phyloP scores from a whole-genome alignment of 1,140 invertebrate species.

The Drosophila ficusphila region DNA sequence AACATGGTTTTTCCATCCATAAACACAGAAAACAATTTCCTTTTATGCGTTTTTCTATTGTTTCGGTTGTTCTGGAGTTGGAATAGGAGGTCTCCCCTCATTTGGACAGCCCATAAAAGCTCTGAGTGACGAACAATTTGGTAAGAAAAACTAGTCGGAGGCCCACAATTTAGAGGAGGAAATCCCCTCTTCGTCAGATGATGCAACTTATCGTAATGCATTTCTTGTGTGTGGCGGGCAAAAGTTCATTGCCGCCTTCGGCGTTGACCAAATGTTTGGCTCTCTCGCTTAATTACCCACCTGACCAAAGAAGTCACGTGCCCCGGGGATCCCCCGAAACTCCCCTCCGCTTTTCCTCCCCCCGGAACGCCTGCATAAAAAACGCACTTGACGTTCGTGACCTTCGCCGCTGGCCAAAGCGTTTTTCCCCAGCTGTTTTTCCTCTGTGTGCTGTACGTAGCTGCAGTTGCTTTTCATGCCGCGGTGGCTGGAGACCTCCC shows the following conservation, averaged over 20 bases:
- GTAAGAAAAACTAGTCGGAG: background rate
- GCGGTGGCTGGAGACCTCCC: slow-evolving; percentile 21
- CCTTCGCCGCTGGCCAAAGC: slow-evolving; percentile 42
- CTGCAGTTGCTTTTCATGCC: slow-evolving; percentile 3
- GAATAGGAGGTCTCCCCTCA: background rate
- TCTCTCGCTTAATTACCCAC: slow-evolving; percentile 52
- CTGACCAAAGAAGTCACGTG: slow-evolving; percentile 55
- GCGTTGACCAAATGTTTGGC: slow-evolving; percentile 45
- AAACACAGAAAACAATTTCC: slow-evolving; percentile 68
- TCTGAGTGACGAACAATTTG: slow-evolving; percentile 5
- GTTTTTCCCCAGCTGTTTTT: slow-evolving; percentile 25
- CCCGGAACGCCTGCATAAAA: slow-evolving; percentile 49
- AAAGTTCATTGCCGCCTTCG: slow-evolving; percentile 64
- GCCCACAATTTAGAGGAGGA: background rate
- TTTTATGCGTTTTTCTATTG: slow-evolving; percentile 55
- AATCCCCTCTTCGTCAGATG: slow-evolving; percentile 1
- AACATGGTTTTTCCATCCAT: slow-evolving; percentile 38
- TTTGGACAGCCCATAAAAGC: slow-evolving; percentile 2
- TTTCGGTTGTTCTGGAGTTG: slow-evolving; percentile 26
- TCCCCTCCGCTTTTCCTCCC: slow-evolving; percentile 8
- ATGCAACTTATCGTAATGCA: slow-evolving; percentile 34
- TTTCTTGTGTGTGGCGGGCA: slow-evolving; percentile 4
- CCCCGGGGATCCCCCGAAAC: slow-evolving; percentile 15
- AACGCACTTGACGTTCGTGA: slow-evolving; percentile 66
- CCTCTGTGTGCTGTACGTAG: background rate